phyloP scores from a whole-genome alignment of 2,888 invertebrate species.

The Chorisops tibialis region DNA sequence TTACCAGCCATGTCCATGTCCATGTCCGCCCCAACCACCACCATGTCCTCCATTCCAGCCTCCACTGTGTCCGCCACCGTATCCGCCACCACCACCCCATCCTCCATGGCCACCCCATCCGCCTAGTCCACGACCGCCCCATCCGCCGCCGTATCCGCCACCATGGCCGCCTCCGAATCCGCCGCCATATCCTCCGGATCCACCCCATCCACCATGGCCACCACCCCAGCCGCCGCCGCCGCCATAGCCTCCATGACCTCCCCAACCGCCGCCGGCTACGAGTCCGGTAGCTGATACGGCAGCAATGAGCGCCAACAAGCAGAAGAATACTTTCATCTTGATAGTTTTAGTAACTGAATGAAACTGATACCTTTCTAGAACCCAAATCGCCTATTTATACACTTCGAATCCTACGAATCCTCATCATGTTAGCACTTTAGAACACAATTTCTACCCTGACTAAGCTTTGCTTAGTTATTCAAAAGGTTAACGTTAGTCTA shows the following conservation, averaged over 20 bases:
- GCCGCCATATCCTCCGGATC: not conserved
- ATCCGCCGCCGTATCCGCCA: not conserved
- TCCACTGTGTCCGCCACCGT: not conserved
- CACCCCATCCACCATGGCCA: not conserved
- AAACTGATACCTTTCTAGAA: conserved; percentile 5
- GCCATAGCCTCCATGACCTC: not conserved
- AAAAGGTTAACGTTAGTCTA: no score
- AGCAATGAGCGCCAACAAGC: conserved; percentile 5
- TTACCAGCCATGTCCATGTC: not conserved
- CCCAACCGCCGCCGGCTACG: not conserved
- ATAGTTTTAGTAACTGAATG: not conserved
- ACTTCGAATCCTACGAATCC: no score
- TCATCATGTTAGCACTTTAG: no score
- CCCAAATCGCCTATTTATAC: conserved; percentile 12
- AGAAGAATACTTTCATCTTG: conserved; percentile 11
- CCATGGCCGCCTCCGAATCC: not conserved
- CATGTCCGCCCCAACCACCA: conserved; percentile 1
- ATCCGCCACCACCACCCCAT: not conserved
- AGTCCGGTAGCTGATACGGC: conserved; percentile 3
- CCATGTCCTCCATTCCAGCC: not conserved
- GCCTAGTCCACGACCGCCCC: not conserved
- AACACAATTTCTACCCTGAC: no score
- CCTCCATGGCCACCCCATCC: not conserved
- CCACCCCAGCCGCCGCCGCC: conserved; percentile 3
- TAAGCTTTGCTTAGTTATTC: no score